phyloP scores from a whole-genome alignment of 1,140 invertebrate species.

The Magallana angulata region DNA sequence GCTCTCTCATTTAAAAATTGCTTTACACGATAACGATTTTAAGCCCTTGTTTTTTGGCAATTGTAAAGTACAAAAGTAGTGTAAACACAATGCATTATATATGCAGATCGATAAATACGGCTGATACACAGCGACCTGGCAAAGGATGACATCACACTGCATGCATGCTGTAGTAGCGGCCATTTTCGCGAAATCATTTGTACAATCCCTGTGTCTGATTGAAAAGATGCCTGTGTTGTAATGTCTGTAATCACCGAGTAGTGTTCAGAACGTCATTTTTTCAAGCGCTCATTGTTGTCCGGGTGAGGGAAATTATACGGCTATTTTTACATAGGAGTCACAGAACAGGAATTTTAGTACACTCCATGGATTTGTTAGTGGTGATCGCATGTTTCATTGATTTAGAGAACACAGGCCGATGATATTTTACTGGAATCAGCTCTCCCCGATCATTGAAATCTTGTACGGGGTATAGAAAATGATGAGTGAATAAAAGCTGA shows the following conservation, averaged over 20 bases:
- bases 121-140: conserved; percentile 53
- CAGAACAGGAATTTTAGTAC: not conserved
- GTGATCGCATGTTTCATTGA: not conserved
- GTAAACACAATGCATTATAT: conserved; percentile 51
- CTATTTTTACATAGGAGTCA: conserved; percentile 16
- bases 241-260: conserved; percentile 1
- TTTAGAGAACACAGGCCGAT: not conserved
- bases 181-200: conserved; percentile 45
- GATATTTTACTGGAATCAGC: not conserved
- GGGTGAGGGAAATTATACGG: not conserved
- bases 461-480: not conserved
- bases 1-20: not conserved
- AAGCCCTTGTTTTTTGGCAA: not conserved
- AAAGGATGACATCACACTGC: conserved; percentile 58
- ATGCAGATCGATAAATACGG: conserved; percentile 55
- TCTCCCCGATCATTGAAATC: not conserved
- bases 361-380: not conserved
- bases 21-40: not conserved
- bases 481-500: not conserved
- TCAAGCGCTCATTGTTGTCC: conserved; percentile 26
- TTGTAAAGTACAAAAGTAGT: not conserved
- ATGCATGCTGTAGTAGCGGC: conserved; percentile 53
- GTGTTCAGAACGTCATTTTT: conserved; percentile 28
- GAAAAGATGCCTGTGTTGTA: conserved; percentile 16
- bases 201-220: not conserved